Evolutionary conservation across 2,888 invertebrate genomes (phyloP).

Genomic region (Protonemura montana): DNA sequence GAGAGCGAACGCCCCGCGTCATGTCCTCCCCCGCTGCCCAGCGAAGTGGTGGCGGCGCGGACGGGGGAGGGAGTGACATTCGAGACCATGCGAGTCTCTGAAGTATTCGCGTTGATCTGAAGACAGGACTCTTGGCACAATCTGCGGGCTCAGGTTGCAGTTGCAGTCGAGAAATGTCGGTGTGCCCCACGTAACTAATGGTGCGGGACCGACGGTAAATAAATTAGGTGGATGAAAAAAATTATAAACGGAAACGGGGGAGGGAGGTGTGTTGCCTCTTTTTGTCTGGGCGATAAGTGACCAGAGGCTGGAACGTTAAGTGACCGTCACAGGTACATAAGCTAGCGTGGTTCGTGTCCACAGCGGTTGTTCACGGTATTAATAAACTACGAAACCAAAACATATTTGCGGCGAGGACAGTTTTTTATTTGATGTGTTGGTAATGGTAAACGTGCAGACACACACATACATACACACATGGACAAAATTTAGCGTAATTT

Average conservation of each 20-base stretch:
- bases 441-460: too few relatives aligned
- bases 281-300: not conserved
- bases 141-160: not conserved
- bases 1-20: not conserved
- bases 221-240: too few relatives aligned
- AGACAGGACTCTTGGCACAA: too few relatives aligned
- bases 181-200: too few relatives aligned
- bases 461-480: too few relatives aligned
- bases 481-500: not conserved
- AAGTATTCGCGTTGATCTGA: too few relatives aligned
- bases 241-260: not conserved
- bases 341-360: not conserved
- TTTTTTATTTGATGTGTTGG: too few relatives aligned
- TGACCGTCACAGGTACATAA: not conserved
- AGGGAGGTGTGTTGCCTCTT: not conserved
- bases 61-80: not conserved
- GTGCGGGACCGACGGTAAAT: too few relatives aligned
- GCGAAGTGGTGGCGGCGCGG: too few relatives aligned
- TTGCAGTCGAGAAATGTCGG: not conserved
- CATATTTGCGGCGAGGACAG: too few relatives aligned
- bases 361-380: not conserved
- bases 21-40: not conserved
- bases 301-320: too few relatives aligned
- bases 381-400: too few relatives aligned
- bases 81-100: not conserved